These are phyloP conservation scores for Bombus superbus DNA, from an alignment of 1,140 invertebrate species.

Conservation along the genomic window DNA sequence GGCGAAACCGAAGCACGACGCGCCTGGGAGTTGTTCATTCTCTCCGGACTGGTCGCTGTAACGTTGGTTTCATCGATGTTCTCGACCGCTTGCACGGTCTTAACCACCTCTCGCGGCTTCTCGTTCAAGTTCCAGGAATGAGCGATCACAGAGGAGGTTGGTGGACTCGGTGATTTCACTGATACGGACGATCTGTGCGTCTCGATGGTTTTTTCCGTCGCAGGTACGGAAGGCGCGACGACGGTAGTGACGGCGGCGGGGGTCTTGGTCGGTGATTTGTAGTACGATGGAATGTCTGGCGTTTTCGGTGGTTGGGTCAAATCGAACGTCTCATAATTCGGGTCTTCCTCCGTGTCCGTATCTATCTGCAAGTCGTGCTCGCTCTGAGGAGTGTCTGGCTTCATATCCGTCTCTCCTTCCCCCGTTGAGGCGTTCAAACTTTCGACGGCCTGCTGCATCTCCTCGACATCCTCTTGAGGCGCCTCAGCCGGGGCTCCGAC, in stretches of 20 bases:
- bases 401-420: conserved; percentile 87
- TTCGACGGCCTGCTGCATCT: conserved; percentile 90
- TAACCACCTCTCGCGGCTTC: conserved; percentile 60
- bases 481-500: conserved; percentile 81
- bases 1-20: conserved; percentile 51
- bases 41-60: conserved; percentile 52
- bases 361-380: conserved; percentile 93
- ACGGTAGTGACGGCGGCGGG: conserved; percentile 54
- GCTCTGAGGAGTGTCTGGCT: conserved; percentile 92
- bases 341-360: conserved; percentile 91
- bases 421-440: conserved; percentile 86
- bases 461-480: conserved; percentile 88
- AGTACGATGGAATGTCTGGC: conserved; percentile 80
- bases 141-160: conserved; percentile 71
- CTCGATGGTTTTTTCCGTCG: conserved; percentile 75
- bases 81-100: conserved; percentile 46
- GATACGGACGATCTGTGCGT: conserved; percentile 60
- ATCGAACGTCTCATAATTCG: conserved; percentile 84
- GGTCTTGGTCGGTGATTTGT: conserved; percentile 77
- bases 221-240: conserved; percentile 34
- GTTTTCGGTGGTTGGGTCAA: conserved; percentile 80
- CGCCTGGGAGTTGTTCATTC: background rate
- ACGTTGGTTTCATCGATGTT: conserved; percentile 35
- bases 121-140: conserved; percentile 78
- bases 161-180: conserved; percentile 67